A percentile compares a stretch with the other conserved stretches of the same genome.
These are phyloP conservation scores for Myathropa florea DNA, from an alignment of 2,888 invertebrate species.

Conservation along the genomic window DNA sequence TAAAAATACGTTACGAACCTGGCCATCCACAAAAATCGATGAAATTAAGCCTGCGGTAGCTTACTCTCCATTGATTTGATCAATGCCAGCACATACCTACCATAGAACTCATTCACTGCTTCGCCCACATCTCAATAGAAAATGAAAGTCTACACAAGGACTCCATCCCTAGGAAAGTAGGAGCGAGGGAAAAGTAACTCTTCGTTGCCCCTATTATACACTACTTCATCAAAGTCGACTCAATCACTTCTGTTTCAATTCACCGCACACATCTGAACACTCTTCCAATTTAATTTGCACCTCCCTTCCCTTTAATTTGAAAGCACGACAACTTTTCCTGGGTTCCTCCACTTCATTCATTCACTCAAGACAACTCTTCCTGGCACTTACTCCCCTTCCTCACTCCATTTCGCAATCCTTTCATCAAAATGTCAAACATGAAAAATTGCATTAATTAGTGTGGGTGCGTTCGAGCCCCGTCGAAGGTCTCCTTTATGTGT, in stretches of 20 bases:
- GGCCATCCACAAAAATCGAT: background rate
- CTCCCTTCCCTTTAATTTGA: background rate
- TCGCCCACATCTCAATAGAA: background rate
- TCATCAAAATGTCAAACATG: conserved; percentile 59
- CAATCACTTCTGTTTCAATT: background rate
- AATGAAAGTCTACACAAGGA: background rate
- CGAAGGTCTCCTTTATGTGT: background rate
- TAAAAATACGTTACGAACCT: background rate
- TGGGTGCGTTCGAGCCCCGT: background rate
- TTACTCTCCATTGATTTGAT: background rate
- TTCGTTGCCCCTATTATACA: background rate
- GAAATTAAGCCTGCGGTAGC: background rate
- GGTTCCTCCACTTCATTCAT: background rate
- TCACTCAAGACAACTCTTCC: background rate
- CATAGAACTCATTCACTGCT: background rate
- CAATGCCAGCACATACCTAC: background rate
- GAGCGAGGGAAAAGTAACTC: too few species aligned
- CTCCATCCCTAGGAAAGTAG: background rate
- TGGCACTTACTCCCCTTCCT: background rate
- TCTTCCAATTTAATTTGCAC: background rate
- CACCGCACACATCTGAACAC: background rate
- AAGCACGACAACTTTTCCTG: background rate
- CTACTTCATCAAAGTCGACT: conserved; percentile 2
- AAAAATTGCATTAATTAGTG: conserved; percentile 64
- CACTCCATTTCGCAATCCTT: conserved; percentile 21